phyloP scores from a whole-genome alignment of 2,888 invertebrate genomes.

The Dioctria rufipes region DNA sequence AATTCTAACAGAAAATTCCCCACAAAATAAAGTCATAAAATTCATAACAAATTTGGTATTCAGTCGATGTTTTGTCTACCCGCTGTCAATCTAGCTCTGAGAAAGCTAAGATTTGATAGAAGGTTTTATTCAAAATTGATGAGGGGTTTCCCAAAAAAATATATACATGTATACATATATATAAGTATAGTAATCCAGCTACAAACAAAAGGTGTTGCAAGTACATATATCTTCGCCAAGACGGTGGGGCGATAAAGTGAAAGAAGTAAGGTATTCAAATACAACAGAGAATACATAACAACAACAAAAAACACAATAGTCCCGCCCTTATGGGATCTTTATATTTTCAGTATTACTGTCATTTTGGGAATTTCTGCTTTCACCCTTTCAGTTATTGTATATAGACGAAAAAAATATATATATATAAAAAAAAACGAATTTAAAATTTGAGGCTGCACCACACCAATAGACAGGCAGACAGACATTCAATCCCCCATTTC shows the following conservation, averaged over 20 bases:
- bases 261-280: background rate
- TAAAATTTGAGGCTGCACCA: slow-evolving; percentile 32
- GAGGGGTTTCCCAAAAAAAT: background rate
- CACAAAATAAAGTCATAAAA: background rate
- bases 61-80: slow-evolving; percentile 4
- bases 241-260: background rate
- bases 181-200: background rate
- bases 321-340: slow-evolving; percentile 7
- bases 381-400: background rate
- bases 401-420: too few species aligned
- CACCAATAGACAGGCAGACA: background rate
- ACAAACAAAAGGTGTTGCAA: slow-evolving; percentile 1
- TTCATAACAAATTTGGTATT: slow-evolving; percentile 6
- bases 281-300: background rate
- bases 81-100: background rate
- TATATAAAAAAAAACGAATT: slow-evolving; percentile 13
- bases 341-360: slow-evolving; percentile 10
- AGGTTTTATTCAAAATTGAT: slow-evolving; percentile 7
- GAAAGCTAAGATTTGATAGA: background rate
- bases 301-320: background rate
- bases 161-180: too few species aligned
- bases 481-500: background rate
- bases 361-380: background rate
- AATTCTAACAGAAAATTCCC: background rate
- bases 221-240: background rate